Base-by-base conservation (phyloP, 2,888 invertebrate genomes). In the Amblyteles armatorius region DNA sequence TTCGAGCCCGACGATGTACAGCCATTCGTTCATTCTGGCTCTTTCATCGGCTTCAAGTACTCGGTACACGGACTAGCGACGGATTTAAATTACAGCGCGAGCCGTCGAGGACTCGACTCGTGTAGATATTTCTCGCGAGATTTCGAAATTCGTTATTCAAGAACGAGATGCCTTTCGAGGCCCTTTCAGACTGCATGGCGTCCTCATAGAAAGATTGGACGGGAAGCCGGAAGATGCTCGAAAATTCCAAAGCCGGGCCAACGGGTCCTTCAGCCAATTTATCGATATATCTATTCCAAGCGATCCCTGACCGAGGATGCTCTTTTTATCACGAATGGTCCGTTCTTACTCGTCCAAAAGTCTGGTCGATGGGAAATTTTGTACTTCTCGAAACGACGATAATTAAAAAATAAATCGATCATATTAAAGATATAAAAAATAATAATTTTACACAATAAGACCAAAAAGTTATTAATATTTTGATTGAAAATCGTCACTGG, bases 21-120 rank as follows among this genome's bases (percentile, higher is more conserved):
- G n/a, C 3, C 16, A 9, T 65, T 73, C 79, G 36, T 80, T 80
- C 57, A 73, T 83, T 76, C 44, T n/a, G 36, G 57, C 65, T 79
- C 76, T 50, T 76, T 69, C 55, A 63, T 65, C 33, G 57, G 48
- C 11, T 33, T 72, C 57, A 22, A 80, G 67, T 55, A 72, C 71
- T 77, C 11, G 26, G 76, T 65, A 77, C 76, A 80, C 55, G 48
- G 63, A 55, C 48, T 52, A 48, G 55, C 22, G 55, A 19, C 16
- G 29, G 29, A 65, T 65, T 78, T 29, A 40, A 83, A 57, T 79
- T 55, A 55, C 33, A 60, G 50, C 50, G 22, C 40, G 52, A 65
- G 33, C n/a, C 16, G n/a, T n/a, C 33, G 74, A 63, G 40, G 33
- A 40, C 52, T 48, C 16, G 19, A 26, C 13, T 36, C 69, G n/a